These are phyloP conservation scores for Lethrus apterus DNA, from an alignment of 1,140 invertebrate species.

Conservation along the genomic window DNA sequence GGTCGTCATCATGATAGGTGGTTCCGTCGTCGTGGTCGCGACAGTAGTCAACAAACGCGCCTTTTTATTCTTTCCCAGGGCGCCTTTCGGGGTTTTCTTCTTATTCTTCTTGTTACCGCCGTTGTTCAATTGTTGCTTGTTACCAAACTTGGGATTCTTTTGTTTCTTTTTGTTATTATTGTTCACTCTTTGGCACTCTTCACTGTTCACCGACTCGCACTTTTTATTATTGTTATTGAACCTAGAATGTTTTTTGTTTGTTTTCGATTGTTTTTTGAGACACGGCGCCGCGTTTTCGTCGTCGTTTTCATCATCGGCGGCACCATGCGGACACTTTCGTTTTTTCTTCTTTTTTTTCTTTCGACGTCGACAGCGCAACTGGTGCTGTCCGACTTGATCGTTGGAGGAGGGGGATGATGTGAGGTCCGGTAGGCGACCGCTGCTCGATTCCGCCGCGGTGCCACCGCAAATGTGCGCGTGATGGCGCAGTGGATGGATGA, in stretches of 20 bases:
- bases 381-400: constrained; percentile 11
- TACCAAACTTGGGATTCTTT: constrained; percentile 27
- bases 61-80: constrained; percentile 33
- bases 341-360: constrained; percentile 39
- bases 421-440: constrained; percentile 13
- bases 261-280: constrained; percentile 25
- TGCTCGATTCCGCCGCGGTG: constrained; percentile 3
- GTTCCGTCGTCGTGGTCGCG: constrained; percentile 19
- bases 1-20: constrained; percentile 19
- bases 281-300: constrained; percentile 25
- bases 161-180: constrained; percentile 27
- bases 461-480: constrained; percentile 26
- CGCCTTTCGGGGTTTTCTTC: constrained; percentile 32
- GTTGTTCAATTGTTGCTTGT: constrained; percentile 27
- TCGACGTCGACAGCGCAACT: constrained; percentile 30
- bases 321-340: constrained; percentile 31
- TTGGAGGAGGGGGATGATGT: constrained; percentile 9
- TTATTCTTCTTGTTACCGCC: constrained; percentile 32
- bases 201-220: constrained; percentile 36
- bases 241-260: constrained; percentile 20
- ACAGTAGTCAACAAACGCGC: constrained; percentile 26
- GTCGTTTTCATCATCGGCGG: constrained; percentile 15
- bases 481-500: constrained; percentile 32
- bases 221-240: constrained; percentile 27
- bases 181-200: constrained; percentile 40